Evolutionary conservation across 2,113 vertebrate species (phyloP).

Genomic region (Mesocricetus auratus): DNA sequence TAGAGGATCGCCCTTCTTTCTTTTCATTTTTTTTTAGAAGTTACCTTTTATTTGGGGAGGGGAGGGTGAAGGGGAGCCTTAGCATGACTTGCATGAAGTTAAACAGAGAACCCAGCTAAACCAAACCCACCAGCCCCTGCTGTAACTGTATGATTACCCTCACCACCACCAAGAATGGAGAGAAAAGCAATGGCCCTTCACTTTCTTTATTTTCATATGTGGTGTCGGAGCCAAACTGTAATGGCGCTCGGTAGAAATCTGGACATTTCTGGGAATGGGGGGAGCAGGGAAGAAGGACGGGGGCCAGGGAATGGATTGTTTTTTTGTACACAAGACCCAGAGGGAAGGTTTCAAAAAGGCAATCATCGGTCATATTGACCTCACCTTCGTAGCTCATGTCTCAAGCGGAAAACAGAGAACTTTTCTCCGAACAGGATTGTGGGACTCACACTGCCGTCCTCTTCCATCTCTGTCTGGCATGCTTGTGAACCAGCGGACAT

Average conservation of each 20-base stretch:
- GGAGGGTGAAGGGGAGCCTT: conserved; percentile 79
- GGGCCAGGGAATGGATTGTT: conserved; percentile 78
- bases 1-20: conserved; percentile 90
- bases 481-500: conserved; percentile 90
- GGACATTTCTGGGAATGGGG: conserved; percentile 82
- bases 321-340: conserved; percentile 87
- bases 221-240: conserved; percentile 93
- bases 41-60: conserved; percentile 89
- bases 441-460: conserved; percentile 83
- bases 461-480: conserved; percentile 90
- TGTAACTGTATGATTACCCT: conserved; percentile 90
- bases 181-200: conserved; percentile 86
- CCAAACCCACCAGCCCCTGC: conserved; percentile 78
- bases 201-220: conserved; percentile 95
- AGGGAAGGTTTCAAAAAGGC: conserved; percentile 88
- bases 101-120: conserved; percentile 87
- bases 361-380: conserved; percentile 94
- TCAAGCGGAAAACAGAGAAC: conserved; percentile 85
- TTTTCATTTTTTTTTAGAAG: conserved; percentile 76
- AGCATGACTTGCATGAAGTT: conserved; percentile 98
- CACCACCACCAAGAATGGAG: conserved; percentile 76
- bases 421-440: conserved; percentile 86
- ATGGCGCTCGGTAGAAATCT: conserved; percentile 84
- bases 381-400: conserved; percentile 88
- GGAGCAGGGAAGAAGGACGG: neutral